Base-by-base conservation (phyloP, 92 coral and sea anemone genomes). In the Heliopora coerulea region DNA sequence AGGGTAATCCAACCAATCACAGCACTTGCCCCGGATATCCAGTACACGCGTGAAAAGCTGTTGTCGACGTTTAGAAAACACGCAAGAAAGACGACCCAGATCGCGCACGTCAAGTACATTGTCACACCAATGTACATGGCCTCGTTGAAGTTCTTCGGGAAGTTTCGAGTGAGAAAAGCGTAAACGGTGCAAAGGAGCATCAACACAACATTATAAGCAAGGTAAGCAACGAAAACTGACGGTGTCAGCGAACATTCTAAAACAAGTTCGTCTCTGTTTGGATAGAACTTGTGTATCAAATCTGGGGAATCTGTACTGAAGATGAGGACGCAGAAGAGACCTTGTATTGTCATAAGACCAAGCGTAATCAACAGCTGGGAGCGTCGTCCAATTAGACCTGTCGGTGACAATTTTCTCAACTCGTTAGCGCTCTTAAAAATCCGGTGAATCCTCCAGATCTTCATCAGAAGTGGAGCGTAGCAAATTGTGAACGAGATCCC, bases 101-200 rank as follows among this genome's bases (percentile, higher is more conserved):
- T 44, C 54, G 30, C 73, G 74, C 85, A 82, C 0, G 85, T 65
- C 4, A 82, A 30, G 59, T 82, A 82, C 81, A 82, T 82, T 13
- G 85, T 74, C 7, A 82, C 68, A 14, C 85, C 85, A 17, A 82
- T 75, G 35, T 74, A 39, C 65, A 74, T 74, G 32, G 85, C 85
- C 28, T 82, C 85, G 77, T 82, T 82, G 58, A 82, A 82, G 54
- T 82, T 82, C 29, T 78, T 82, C 32, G 85, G 85, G 46, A 74
- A 82, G 33, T 82, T 75, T 54, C 85, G 62, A 15, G 85, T 74
- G 50, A 74, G 72, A 61, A 82, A 82, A 12, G 85, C 85, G 42
- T 65, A 82, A 30, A 74, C 21, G 14, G 85, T 82, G 32, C 85
- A 82, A 8, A 74, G 54, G 11, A 65, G 18, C 85, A 82, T 82